Evolutionary conservation across 2,888 invertebrate genomes (phyloP).

Genomic region (Dusona sp.): DNA sequence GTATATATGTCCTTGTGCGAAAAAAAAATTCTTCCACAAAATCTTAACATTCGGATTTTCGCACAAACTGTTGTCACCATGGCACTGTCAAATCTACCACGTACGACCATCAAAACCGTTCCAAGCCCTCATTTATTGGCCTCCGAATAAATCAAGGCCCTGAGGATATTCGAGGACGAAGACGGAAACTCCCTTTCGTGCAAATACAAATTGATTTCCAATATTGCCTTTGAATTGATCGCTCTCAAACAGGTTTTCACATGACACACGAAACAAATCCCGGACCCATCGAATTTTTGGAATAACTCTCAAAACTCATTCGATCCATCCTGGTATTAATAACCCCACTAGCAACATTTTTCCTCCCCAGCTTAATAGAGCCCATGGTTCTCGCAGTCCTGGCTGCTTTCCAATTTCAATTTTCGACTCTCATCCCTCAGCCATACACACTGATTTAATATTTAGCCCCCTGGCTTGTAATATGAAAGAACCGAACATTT

Average conservation of each 20-base stretch:
- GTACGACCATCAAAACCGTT: not conserved
- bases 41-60: not conserved
- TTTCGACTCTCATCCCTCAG: constrained; percentile 34
- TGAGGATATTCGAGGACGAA: not conserved
- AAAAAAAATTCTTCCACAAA: not conserved
- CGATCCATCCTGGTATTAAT: constrained; percentile 2
- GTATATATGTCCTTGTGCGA: not conserved
- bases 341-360: constrained; percentile 22
- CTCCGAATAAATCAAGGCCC: not conserved
- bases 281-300: not conserved
- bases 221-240: constrained; percentile 1
- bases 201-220: not conserved
- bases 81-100: not conserved
- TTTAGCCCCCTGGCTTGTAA: constrained; percentile 39
- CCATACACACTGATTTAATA: constrained; percentile 43
- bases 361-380: not conserved
- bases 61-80: not conserved
- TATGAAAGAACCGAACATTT: constrained; percentile 60
- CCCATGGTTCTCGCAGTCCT: constrained; percentile 46
- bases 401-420: constrained; percentile 57
- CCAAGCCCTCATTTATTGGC: not conserved
- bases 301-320: constrained; percentile 10
- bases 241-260: constrained; percentile 1
- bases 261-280: constrained; percentile 22
- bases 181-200: not conserved